Conservation (phyloP, 2,113 vertebrate species). For the Atherinomorus stipes region DNA sequence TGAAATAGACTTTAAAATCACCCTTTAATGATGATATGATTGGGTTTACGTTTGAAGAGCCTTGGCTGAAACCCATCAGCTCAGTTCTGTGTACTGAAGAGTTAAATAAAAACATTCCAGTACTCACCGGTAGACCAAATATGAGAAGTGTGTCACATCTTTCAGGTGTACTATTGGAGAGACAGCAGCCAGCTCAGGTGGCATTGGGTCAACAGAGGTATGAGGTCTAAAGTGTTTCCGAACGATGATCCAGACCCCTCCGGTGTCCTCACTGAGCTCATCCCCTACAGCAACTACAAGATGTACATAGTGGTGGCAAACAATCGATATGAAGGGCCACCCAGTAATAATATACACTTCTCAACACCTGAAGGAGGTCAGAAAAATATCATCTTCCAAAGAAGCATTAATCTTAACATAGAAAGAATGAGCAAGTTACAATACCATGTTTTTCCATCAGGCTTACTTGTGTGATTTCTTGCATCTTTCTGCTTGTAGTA, state of each 20-base stretch:
- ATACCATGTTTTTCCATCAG: background rate
- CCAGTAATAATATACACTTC: slow-evolving; percentile 92
- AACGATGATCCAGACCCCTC: slow-evolving; percentile 84
- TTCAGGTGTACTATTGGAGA: slow-evolving; percentile 96
- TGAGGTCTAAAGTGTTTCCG: slow-evolving; percentile 87
- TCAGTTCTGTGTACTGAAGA: background rate
- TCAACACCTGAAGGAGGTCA: slow-evolving; percentile 97
- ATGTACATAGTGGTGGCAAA: slow-evolving; percentile 96
- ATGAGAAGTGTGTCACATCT: slow-evolving; percentile 47
- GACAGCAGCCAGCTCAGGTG: slow-evolving; percentile 95
- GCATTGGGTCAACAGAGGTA: slow-evolving; percentile 89
- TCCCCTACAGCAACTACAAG: slow-evolving; percentile 97
- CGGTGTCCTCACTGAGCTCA: slow-evolving; percentile 87
- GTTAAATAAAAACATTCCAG: background rate
- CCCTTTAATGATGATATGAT: background rate
- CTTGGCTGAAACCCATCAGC: background rate
- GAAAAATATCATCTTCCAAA: background rate
- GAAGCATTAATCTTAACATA: background rate
- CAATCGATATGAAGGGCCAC: slow-evolving; percentile 91
- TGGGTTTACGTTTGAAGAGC: background rate
- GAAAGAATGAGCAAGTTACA: background rate
- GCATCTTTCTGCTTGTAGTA: slow-evolving; percentile 79
- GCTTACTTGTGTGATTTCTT: too few species aligned
- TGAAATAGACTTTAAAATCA: too few species aligned
- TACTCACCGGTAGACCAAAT: background rate